Percentiles rank a stretch among this genome's conserved stretches.
Conservation (phyloP, 2,113 vertebrate genomes). For the Corythaeola cristata region DNA sequence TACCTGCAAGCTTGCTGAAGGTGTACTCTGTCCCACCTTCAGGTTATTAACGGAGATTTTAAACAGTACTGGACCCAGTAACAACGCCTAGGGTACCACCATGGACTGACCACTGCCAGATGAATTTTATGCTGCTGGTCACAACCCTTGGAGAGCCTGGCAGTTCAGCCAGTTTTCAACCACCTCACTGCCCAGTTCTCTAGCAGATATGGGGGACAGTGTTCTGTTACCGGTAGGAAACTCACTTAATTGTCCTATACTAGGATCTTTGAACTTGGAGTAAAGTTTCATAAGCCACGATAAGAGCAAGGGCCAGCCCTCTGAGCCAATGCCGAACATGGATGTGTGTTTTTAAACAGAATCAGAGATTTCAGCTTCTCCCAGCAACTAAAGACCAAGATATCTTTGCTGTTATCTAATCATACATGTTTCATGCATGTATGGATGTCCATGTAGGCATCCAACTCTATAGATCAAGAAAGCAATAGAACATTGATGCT, state of each 20-base stretch:
- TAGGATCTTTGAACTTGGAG: background rate
- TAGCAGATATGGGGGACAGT: background rate
- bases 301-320: background rate
- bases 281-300: background rate
- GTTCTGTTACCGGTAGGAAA: background rate
- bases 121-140: background rate
- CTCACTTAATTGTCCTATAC: background rate
- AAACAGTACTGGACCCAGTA: background rate
- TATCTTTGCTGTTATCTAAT: background rate
- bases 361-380: background rate
- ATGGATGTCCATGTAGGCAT: background rate
- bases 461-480: background rate
- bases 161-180: background rate
- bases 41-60: background rate
- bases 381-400: background rate
- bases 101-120: background rate
- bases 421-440: background rate
- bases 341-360: background rate
- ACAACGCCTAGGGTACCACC: background rate
- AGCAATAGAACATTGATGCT: background rate
- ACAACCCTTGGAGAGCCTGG: background rate
- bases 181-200: background rate
- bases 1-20: background rate
- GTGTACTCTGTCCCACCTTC: background rate
- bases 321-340: background rate